phyloP scores from a whole-genome alignment of 2,888 invertebrate genomes.

The Epistrophella euchroma region DNA sequence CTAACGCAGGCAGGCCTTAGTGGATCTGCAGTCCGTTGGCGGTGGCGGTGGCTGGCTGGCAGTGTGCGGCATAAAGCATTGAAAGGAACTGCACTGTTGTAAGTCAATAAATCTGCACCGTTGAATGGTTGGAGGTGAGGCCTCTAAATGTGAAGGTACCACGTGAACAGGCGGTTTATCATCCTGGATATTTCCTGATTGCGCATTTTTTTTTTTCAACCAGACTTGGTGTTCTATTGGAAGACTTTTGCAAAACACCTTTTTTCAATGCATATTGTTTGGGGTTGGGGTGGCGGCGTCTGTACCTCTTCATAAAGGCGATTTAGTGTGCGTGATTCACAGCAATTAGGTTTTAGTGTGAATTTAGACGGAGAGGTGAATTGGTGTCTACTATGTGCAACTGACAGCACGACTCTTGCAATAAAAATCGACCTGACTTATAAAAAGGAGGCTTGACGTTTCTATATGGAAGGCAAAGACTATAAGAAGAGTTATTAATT shows the following conservation, averaged over 20 bases:
- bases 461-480: constrained; percentile 1
- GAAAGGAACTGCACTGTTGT: constrained; percentile 70
- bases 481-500: constrained; percentile 66
- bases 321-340: constrained; percentile 59
- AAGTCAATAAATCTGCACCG: constrained; percentile 72
- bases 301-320: constrained; percentile 23
- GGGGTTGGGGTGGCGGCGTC: not conserved
- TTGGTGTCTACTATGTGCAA: constrained; percentile 65
- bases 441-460: constrained; percentile 25
- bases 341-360: constrained; percentile 69
- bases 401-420: constrained; percentile 66
- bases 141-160: constrained; percentile 60
- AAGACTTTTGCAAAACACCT: constrained; percentile 30
- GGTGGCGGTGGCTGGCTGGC: not conserved
- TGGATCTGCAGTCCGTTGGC: not conserved
- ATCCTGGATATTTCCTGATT: constrained; percentile 75
- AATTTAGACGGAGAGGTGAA: constrained; percentile 38
- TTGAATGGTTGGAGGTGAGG: constrained; percentile 50
- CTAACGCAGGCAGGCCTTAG: constrained; percentile 71
- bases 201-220: constrained; percentile 61
- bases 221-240: constrained; percentile 29
- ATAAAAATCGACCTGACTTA: constrained; percentile 53
- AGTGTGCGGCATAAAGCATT: constrained; percentile 48
- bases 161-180: constrained; percentile 76
- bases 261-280: constrained; percentile 20